These are phyloP conservation scores for Onchidella celtica DNA, from an alignment of 2,888 invertebrate species.

Conservation along the genomic window DNA sequence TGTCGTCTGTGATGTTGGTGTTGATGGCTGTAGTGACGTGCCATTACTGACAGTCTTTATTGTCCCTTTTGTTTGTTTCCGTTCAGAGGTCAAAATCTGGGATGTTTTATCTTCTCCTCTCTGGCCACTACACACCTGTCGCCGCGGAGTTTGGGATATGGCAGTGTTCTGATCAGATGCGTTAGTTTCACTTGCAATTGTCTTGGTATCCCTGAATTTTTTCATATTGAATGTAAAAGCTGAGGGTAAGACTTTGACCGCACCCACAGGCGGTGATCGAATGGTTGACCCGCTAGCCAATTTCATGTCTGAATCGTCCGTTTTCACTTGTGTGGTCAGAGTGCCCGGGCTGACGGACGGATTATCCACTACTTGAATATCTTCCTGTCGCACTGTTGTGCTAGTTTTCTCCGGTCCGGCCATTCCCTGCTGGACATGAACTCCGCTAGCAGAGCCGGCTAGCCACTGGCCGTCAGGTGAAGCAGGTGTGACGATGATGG, in stretches of 20 bases:
- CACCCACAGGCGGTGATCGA: background rate
- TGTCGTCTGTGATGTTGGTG: background rate
- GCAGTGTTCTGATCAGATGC: background rate
- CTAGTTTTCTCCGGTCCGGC: background rate
- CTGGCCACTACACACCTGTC: background rate
- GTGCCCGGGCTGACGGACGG: background rate
- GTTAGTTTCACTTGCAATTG: background rate
- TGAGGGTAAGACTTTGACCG: conserved; percentile 17
- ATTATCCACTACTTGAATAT: background rate
- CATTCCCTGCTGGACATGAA: background rate
- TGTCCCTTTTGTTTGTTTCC: background rate
- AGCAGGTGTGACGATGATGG: conserved; percentile 2
- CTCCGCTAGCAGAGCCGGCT: background rate
- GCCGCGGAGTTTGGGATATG: too few species aligned
- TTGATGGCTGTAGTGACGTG: background rate
- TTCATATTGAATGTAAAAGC: background rate
- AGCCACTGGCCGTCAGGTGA: background rate
- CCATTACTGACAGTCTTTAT: background rate
- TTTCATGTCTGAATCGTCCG: background rate
- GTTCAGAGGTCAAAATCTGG: background rate
- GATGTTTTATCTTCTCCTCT: background rate
- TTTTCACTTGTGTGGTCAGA: background rate
- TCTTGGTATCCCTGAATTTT: background rate
- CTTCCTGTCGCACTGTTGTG: background rate
- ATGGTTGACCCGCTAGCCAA: background rate